Evolutionary conservation across 1,140 invertebrate genomes (phyloP).

Genomic region (Pantala flavescens): DNA sequence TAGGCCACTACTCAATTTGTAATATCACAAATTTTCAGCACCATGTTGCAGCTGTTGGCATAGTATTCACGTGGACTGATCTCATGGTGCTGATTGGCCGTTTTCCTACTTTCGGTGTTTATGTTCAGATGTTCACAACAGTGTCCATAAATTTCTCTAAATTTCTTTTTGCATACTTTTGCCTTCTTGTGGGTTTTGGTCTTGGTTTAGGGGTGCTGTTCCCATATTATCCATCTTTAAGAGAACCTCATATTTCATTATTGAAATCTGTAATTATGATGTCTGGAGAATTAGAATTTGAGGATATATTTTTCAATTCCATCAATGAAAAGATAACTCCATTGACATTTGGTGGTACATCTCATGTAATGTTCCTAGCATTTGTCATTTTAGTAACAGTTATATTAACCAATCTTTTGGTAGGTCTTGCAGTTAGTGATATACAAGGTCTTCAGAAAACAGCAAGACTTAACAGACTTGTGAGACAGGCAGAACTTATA

Average conservation of each 20-base stretch:
- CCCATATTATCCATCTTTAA: constrained; percentile 59
- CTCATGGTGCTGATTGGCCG: constrained; percentile 72
- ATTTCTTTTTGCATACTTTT: constrained; percentile 68
- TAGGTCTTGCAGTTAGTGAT: constrained; percentile 75
- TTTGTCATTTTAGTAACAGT: constrained; percentile 73
- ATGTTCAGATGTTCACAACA: constrained; percentile 76
- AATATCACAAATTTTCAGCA: constrained; percentile 41
- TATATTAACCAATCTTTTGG: constrained; percentile 73
- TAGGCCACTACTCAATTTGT: background rate
- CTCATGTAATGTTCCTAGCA: constrained; percentile 61
- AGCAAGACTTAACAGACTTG: constrained; percentile 63
- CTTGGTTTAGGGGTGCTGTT: constrained; percentile 70
- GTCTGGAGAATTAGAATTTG: constrained; percentile 76
- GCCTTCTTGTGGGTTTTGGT: constrained; percentile 65
- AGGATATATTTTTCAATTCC: constrained; percentile 65
- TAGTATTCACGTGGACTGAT: constrained; percentile 67
- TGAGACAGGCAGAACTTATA: constrained; percentile 67
- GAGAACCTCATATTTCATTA: constrained; percentile 37
- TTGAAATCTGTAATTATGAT: constrained; percentile 81
- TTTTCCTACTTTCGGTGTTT: constrained; percentile 73
- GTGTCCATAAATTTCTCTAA: constrained; percentile 74
- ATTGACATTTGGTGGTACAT: constrained; percentile 41
- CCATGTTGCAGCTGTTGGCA: constrained; percentile 63
- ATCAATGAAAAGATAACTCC: constrained; percentile 26
- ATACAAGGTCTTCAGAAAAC: constrained; percentile 72